These are phyloP conservation scores for Rhorus exstirpatorius DNA, from an alignment of 2,888 invertebrate genomes.

Conservation along the genomic window DNA sequence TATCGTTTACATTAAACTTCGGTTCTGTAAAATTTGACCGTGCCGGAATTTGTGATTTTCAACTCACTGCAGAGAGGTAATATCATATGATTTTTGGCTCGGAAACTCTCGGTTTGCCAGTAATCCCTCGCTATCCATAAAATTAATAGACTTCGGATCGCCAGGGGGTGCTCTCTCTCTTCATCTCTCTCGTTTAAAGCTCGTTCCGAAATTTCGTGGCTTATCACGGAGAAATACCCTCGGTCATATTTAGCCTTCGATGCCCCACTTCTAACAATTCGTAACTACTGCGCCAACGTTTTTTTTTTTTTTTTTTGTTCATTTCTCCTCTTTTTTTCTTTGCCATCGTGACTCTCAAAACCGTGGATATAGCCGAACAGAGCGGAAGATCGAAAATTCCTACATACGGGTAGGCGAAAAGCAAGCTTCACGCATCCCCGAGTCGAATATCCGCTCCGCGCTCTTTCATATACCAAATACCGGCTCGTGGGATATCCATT, in stretches of 20 bases:
- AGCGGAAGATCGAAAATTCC: conserved; percentile 54
- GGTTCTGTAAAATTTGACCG: conserved; percentile 14
- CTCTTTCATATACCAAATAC: conserved; percentile 13
- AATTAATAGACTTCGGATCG: conserved; percentile 49
- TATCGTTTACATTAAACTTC: neutral
- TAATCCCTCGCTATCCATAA: conserved; percentile 43
- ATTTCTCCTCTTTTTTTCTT: neutral
- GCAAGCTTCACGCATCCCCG: conserved; percentile 56
- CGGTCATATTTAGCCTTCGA: conserved; percentile 16
- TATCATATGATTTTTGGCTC: conserved; percentile 59
- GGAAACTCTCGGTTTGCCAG: conserved; percentile 24
- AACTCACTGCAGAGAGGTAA: conserved; percentile 41
- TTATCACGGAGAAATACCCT: conserved; percentile 24
- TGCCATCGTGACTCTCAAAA: conserved; percentile 28
- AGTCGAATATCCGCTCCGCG: conserved; percentile 41
- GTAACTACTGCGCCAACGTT: conserved; percentile 13
- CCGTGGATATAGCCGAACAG: conserved; percentile 39
- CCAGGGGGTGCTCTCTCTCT: conserved; percentile 13
- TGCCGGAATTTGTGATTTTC: conserved; percentile 1
- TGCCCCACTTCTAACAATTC: conserved; percentile 10
- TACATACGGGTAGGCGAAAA: conserved; percentile 6
- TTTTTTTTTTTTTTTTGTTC: neutral
- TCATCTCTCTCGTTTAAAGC: conserved; percentile 28
- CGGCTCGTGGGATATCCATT: conserved; percentile 53
- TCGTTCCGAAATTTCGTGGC: conserved; percentile 42